Base-by-base conservation (phyloP, 2,888 invertebrate species). In the Luperina nickerlii region DNA sequence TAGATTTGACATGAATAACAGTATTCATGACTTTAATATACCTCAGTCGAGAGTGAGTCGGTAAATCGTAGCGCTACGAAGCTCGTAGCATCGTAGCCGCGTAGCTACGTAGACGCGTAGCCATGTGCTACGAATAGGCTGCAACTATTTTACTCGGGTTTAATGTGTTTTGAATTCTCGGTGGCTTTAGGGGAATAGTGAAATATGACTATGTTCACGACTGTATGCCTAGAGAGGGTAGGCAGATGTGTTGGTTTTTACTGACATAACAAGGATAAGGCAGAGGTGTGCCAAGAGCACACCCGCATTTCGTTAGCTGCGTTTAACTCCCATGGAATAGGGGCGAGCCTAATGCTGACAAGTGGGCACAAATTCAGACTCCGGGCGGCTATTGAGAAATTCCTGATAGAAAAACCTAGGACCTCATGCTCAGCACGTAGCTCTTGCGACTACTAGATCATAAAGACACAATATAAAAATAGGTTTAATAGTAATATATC, bases 101-200 rank as follows among this genome's bases (percentile, higher is more conserved):
- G 89, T 86, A 81, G 92, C 92, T 63, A 67, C 78, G 90, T 85
- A 84, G 87, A 67, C 79, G 80, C 90, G 92, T 92, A 92, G 92
- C 91, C 80, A 92, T 88, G 85, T 91, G 92, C 91, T 92, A 92
- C 92, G 91, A 89, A 91, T 91, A 86, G 89, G 85, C 90, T 87
- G 85, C 87, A 91, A 88, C 87, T 88, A 89, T 90, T 89, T 87
- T 80, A 88, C 86, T 85, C 65, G 84, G 84, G 72, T 87, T 88
- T 88, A 86, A 88, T 91, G 88, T 89, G 85, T 87, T 91, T 89
- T 85, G 85, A 81, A 89, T 86, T 81, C 84, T 82, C 74, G 76
- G 87, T 81, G 82, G 70, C 60, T 85, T 84, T 84, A 45, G 65
- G 71, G 71, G 62, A 54, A 68, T 54, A 32, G 63, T 71, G 74